Conservation (phyloP, 1,140 invertebrate genomes). For the Antheraea mylitta region DNA sequence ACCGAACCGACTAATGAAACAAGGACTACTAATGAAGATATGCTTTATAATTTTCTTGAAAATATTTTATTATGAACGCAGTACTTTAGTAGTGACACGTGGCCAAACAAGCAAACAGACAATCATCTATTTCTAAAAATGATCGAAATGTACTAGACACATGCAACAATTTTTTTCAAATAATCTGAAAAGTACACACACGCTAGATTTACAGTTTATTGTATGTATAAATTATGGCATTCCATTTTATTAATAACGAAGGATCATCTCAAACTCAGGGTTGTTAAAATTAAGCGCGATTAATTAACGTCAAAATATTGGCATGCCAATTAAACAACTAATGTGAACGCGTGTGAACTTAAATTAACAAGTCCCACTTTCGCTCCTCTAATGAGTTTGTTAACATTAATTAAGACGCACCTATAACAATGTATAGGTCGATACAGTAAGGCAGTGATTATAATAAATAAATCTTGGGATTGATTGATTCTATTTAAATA, state of each 20-base stretch:
- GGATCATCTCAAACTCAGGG: neutral
- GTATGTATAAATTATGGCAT: too few relatives aligned
- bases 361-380: constrained; percentile 48
- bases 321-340: constrained; percentile 22
- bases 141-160: too few relatives aligned
- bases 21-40: too few relatives aligned
- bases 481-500: neutral
- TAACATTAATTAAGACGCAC: constrained; percentile 58
- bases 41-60: too few relatives aligned
- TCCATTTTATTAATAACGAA: neutral
- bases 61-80: too few relatives aligned
- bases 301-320: constrained; percentile 5
- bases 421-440: constrained; percentile 31
- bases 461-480: neutral
- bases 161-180: too few relatives aligned
- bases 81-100: too few relatives aligned
- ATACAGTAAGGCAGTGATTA: neutral
- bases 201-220: too few relatives aligned
- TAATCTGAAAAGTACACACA: too few relatives aligned
- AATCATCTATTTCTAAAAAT: too few relatives aligned
- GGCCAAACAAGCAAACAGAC: too few relatives aligned
- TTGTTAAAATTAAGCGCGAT: neutral
- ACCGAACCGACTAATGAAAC: too few relatives aligned
- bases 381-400: constrained; percentile 52
- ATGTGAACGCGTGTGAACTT: constrained; percentile 25